Base-by-base conservation (phyloP, 2,113 vertebrate genomes). In the Apaloderma vittatum region DNA sequence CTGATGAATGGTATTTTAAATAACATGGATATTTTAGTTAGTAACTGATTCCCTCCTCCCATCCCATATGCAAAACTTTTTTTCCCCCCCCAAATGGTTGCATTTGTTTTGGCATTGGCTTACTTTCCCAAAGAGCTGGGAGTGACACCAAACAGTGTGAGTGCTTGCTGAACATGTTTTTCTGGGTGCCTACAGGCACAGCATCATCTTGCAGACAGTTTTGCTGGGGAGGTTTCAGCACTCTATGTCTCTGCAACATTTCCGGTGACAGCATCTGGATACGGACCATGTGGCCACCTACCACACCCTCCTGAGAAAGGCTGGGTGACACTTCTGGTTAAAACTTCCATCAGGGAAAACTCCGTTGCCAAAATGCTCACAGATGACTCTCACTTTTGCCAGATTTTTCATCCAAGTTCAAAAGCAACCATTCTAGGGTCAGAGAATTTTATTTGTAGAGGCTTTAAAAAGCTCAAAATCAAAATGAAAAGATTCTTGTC, bases 211-310 rank as follows among this genome's bases (percentile, higher is more conserved):
- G 40, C 2, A 4, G 83, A 61, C 65, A 36, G n/a, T 83, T 95
- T 96, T 95, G 20, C 78, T 88, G 81, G 22, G 78, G 15, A 82
- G n/a, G 18, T 68, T 90, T 92, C 81, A 85, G 45, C 48, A 65
- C 66, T 82, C 10, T 19, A 9, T 55, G 85, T 76, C 70, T 88
- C 92, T 94, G 52, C 27, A 77, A 55, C 45, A 58, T 57, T 90
- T 93, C 57, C 74, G 83, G 49, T 18, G n/a, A 43, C 62, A 91
- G 27, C 54, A 76, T 93, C 92, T 86, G 91, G 76, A 43, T 74
- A 32, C 2, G 46, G 84, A 80, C 23, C 27, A 49, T 45, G 77
- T 14, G 30, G 21, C 11, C 77, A 71, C 52, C 43, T 90, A 85
- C 77, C 74, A 54, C 61, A 74, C 22, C 32, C 20, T 81, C 27